Conservation (phyloP, 2,888 invertebrate genomes). For the Hirtodrosophila confusa region DNA sequence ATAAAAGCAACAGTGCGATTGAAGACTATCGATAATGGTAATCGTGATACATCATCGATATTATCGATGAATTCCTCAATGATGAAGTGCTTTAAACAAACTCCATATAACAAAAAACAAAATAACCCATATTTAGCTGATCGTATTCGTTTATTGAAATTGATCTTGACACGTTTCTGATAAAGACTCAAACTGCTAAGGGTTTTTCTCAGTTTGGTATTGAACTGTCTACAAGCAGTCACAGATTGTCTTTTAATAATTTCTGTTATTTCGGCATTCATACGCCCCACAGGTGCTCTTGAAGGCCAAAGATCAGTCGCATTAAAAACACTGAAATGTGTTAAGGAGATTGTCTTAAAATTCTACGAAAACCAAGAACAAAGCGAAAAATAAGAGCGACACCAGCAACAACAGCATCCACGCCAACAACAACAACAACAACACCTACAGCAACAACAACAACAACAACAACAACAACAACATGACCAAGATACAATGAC, state of each 20-base stretch:
- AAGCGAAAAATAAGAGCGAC: constrained; percentile 43
- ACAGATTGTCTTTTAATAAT: neutral
- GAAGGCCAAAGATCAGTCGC: constrained; percentile 45
- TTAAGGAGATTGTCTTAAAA: constrained; percentile 17
- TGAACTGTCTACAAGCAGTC: constrained; percentile 1
- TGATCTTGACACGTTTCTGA: neutral
- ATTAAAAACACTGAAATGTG: constrained; percentile 19
- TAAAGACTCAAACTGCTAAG: neutral
- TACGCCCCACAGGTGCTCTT: constrained; percentile 38
- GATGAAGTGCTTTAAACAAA: too few species aligned
- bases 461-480: constrained; percentile 24
- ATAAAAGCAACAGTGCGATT: too few species aligned
- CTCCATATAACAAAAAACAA: too few species aligned
- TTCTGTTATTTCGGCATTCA: constrained; percentile 2
- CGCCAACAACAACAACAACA: too few species aligned
- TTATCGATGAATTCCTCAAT: too few species aligned
- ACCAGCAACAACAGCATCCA: too few species aligned
- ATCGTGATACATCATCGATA: too few species aligned
- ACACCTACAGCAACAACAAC: constrained; percentile 7
- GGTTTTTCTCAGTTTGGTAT: neutral
- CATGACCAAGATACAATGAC: constrained; percentile 53
- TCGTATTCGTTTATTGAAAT: too few species aligned
- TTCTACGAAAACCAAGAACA: constrained; percentile 51
- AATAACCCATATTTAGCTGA: too few species aligned
- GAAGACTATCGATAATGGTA: too few species aligned